Conservation (phyloP, 2,888 invertebrate genomes). For the Agrochola lota region DNA sequence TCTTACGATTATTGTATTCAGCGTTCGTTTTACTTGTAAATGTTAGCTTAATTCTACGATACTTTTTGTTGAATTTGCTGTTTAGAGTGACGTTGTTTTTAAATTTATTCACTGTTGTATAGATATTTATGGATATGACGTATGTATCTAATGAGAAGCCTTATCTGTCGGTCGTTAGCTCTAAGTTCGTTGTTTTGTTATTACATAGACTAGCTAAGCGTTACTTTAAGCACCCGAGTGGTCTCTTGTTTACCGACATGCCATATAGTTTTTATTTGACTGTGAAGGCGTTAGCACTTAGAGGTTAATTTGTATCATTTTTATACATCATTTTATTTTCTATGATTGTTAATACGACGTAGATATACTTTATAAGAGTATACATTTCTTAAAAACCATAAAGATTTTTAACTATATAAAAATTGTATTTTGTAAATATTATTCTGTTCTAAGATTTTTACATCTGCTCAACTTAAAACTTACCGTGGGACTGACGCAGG, state of each 20-base stretch:
- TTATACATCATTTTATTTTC: conserved; percentile 77
- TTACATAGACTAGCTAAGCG: conserved; percentile 78
- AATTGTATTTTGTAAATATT: conserved; percentile 87
- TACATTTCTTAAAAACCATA: conserved; percentile 80
- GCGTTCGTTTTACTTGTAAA: conserved; percentile 80
- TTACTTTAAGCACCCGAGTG: conserved; percentile 75
- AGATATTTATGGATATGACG: conserved; percentile 79
- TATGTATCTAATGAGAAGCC: conserved; percentile 84
- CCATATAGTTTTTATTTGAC: conserved; percentile 76
- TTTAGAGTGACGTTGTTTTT: conserved; percentile 84
- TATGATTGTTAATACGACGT: conserved; percentile 79
- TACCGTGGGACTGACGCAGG: conserved; percentile 83
- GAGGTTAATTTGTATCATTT: conserved; percentile 73
- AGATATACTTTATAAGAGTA: conserved; percentile 86
- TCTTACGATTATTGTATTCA: conserved; percentile 70
- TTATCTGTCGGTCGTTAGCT: conserved; percentile 84
- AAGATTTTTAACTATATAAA: conserved; percentile 84
- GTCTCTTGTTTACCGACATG: conserved; percentile 77
- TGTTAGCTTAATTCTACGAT: conserved; percentile 78
- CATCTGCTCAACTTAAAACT: conserved; percentile 89
- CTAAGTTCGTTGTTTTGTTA: conserved; percentile 84
- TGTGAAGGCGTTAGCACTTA: conserved; percentile 68
- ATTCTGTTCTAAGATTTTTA: conserved; percentile 88
- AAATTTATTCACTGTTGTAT: conserved; percentile 88
- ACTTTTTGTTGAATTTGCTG: conserved; percentile 85